These are phyloP conservation scores for Tympanoctomys barrerae DNA, from an alignment of 2,797 vertebrate species.

Conservation along the genomic window DNA sequence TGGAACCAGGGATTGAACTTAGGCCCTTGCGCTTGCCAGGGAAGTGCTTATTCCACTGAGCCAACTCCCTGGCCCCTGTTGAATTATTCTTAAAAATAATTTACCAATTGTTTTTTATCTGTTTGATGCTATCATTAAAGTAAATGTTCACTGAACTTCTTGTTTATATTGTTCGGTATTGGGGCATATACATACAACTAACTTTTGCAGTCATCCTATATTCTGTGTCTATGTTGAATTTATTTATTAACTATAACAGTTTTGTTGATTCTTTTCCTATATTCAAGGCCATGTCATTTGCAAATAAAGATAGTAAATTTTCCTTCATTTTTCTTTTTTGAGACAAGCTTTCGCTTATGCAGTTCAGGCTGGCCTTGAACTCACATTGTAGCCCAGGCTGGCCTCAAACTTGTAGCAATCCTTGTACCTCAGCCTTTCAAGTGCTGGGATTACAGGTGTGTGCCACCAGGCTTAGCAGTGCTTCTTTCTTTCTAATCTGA, in stretches of 20 bases:
- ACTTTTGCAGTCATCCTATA: slow-evolving; percentile 9
- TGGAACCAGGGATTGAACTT: too few relatives aligned
- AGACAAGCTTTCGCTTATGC: not conserved
- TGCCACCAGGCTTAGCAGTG: not conserved
- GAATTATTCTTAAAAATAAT: not conserved
- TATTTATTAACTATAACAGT: not conserved
- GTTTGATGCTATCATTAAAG: slow-evolving; percentile 31
- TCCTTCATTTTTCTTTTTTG: not conserved
- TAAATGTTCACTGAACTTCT: slow-evolving; percentile 3
- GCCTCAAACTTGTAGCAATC: not conserved
- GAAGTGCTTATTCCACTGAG: too few relatives aligned
- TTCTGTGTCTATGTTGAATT: not conserved
- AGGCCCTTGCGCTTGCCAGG: too few relatives aligned
- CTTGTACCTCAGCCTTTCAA: not conserved
- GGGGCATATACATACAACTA: slow-evolving; percentile 3
- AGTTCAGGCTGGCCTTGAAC: not conserved
- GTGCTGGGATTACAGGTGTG: not conserved
- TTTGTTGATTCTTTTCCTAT: not conserved
- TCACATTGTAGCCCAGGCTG: not conserved
- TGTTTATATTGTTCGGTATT: slow-evolving; percentile 31
- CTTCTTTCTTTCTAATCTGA: not conserved
- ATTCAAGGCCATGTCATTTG: not conserved
- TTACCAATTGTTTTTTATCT: not conserved
- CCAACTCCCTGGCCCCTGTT: not conserved
- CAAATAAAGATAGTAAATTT: not conserved